Percentiles rank a stretch among this genome's conserved stretches.
Conservation (phyloP, 2,797 vertebrate genomes). For the Clarias laeviceps region DNA sequence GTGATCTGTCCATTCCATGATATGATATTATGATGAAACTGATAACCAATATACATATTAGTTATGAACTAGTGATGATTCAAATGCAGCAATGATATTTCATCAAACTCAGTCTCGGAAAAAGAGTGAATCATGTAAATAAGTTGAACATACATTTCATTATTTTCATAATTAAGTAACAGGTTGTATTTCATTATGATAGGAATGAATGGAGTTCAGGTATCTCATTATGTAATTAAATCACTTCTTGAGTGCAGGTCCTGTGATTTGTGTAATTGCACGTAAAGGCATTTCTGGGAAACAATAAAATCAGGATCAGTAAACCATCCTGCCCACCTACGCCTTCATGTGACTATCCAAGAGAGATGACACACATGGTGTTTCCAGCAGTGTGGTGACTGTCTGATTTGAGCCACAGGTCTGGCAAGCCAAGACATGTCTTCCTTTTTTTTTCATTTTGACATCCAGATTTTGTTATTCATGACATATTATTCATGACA, state of each 20-base stretch:
- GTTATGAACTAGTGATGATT: not conserved
- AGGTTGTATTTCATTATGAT: too few species aligned
- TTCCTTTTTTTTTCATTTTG: not conserved
- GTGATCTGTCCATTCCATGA: not conserved
- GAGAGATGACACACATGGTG: constrained; percentile 17
- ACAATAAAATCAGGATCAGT: constrained; percentile 6
- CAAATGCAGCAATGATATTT: not conserved
- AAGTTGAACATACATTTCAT: not conserved
- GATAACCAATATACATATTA: not conserved
- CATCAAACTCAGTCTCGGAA: not conserved
- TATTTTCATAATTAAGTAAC: too few species aligned
- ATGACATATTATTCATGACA: not conserved
- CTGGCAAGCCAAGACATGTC: not conserved
- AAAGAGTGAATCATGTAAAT: not conserved
- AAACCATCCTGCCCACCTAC: constrained; percentile 28
- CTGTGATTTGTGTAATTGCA: constrained; percentile 1
- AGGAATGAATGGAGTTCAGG: too few species aligned
- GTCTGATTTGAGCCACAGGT: not conserved
- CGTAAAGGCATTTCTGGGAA: constrained; percentile 2
- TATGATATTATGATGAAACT: not conserved
- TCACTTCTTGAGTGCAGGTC: not conserved
- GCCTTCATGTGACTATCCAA: constrained; percentile 29
- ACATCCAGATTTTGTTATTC: not conserved
- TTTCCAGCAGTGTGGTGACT: not conserved
- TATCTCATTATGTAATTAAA: not conserved